Base-by-base conservation (phyloP, 1,140 invertebrate genomes). In the Neuroterus valhalla region DNA sequence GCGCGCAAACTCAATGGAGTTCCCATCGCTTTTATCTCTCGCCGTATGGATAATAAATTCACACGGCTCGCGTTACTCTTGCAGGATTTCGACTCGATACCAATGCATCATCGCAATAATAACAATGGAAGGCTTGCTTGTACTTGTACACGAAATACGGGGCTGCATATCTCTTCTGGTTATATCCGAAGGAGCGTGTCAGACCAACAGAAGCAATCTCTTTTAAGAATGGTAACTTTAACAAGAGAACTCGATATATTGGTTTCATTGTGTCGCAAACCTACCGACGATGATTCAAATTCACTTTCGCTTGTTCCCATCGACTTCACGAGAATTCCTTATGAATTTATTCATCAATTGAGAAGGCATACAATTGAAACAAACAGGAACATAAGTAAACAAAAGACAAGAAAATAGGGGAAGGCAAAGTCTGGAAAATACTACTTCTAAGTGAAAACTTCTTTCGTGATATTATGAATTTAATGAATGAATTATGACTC, bases 21-120 rank as follows among this genome's bases (percentile, higher is more conserved):
- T 55, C 52, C 52, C 52, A 55, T 55, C 52, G 52, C 21, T 55
- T 55, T 62, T 62, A 62, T 62, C 52, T 62, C 21, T 62, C 2
- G 23, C 26, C 17, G 52, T 14, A 23, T n/a, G 52, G 52, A 62
- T 62, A 62, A 62, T 62, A 62, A 62, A 62, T 62, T 31, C 52
- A 62, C 52, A 62, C 52, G 23, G 23, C 52, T 62, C 21, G 52
- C 52, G 52, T n/a, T 62, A 12, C 52, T 62, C 52, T 62, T 62
- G 52, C 52, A 62, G 52, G 2, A 62, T 31, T 62, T 62, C 52
- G 12, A 62, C 52, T 62, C 52, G 11, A 23, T 62, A 62, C 23
- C 23, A 23, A 62, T 62, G 52, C 23, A 62, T 62, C 52, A 62
- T 62, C 23, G 12, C 23, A 62, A 31, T 26, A 62, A 62, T 62